phyloP scores from a whole-genome alignment of 64 coral and sea anemone species.

The Pachyseris speciosa region DNA sequence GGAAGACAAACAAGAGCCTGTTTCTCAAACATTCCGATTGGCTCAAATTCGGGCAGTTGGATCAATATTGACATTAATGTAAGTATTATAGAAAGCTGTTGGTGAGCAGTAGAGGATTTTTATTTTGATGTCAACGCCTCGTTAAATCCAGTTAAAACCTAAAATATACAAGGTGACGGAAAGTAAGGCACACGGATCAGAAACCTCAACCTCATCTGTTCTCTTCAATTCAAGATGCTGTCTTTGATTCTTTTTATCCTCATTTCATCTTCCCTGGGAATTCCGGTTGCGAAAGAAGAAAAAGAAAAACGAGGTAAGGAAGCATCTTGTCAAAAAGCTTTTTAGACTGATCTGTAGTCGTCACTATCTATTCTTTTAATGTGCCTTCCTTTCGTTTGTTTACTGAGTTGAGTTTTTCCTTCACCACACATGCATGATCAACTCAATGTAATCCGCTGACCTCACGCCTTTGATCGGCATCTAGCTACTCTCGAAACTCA shows the following conservation, averaged over 20 bases:
- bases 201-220: not conserved
- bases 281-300: slow-evolving; percentile 1
- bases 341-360: too few relatives aligned
- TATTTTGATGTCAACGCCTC: not conserved
- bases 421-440: not conserved
- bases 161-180: too few relatives aligned
- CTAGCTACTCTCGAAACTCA: not conserved
- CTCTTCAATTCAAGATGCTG: not conserved
- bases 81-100: not conserved
- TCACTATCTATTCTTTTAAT: too few relatives aligned
- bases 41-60: not conserved
- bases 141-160: not conserved
- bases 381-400: too few relatives aligned
- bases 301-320: slow-evolving; percentile 9
- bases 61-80: not conserved
- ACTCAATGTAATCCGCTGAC: too few relatives aligned
- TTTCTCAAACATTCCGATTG: not conserved
- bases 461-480: not conserved
- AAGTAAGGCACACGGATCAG: too few relatives aligned
- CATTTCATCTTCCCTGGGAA: not conserved
- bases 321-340: too few relatives aligned
- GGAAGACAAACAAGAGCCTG: not conserved
- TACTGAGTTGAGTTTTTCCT: not conserved
- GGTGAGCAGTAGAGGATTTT: not conserved
- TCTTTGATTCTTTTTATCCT: not conserved